These are phyloP conservation scores for Macrotis lagotis DNA, from an alignment of 2,113 vertebrate genomes.

Conservation along the genomic window DNA sequence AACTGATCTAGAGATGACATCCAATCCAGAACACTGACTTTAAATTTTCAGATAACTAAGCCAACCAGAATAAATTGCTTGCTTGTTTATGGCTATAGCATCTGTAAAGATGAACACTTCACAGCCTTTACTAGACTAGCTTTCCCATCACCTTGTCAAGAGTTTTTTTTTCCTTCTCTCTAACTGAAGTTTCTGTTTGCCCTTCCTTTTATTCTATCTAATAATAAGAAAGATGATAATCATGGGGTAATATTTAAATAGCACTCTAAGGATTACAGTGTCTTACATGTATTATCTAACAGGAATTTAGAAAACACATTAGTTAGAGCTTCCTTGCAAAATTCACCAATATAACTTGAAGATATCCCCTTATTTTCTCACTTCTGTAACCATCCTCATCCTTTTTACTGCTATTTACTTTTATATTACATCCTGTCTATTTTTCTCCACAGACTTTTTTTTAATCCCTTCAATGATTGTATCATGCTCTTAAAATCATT, in stretches of 20 bases:
- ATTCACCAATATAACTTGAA: not conserved
- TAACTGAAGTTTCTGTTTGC: not conserved
- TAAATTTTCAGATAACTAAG: not conserved
- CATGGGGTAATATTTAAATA: not conserved
- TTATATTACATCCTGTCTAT: too few relatives aligned
- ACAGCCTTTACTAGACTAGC: not conserved
- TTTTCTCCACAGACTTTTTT: not conserved
- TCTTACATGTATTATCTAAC: not conserved
- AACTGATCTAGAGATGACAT: not conserved
- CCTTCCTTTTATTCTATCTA: not conserved
- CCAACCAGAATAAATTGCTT: not conserved
- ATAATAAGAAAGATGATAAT: not conserved
- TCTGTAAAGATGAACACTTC: not conserved
- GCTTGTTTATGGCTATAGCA: not conserved
- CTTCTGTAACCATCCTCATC: not conserved
- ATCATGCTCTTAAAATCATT: not conserved
- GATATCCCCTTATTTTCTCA: not conserved
- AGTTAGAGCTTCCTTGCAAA: not conserved
- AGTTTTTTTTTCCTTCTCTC: not conserved
- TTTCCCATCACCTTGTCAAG: not conserved
- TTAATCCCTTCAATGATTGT: not conserved
- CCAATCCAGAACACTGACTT: not conserved
- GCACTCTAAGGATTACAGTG: not conserved
- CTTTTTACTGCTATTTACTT: too few relatives aligned
- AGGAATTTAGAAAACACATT: not conserved